phyloP scores from a whole-genome alignment of 2,888 invertebrate genomes.

The Leptopilina syphax region DNA sequence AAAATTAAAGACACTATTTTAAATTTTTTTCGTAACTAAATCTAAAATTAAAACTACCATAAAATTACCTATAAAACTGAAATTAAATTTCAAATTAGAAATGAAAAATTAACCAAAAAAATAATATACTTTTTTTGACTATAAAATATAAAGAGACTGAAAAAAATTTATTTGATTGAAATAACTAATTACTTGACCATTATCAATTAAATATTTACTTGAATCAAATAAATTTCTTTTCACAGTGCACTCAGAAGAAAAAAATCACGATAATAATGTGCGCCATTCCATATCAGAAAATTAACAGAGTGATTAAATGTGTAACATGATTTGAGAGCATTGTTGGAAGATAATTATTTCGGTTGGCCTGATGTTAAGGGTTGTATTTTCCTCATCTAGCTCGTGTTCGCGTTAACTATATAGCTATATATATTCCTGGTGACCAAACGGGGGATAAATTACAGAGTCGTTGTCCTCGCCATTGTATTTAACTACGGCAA shows the following conservation, averaged over 20 bases:
- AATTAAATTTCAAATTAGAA: too few species aligned
- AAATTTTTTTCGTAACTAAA: not conserved
- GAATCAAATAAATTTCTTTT: too few species aligned
- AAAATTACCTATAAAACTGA: too few species aligned
- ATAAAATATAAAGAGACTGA: too few species aligned
- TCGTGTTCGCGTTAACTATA: constrained; percentile 11
- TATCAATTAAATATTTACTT: too few species aligned
- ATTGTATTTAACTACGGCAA: constrained; percentile 73
- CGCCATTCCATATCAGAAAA: not conserved
- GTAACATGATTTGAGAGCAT: constrained; percentile 50
- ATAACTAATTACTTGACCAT: too few species aligned
- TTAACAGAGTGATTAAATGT: constrained; percentile 47
- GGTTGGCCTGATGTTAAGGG: constrained; percentile 30
- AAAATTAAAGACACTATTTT: too few species aligned
- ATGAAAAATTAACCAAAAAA: too few species aligned
- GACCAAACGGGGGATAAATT: constrained; percentile 71
- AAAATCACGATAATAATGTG: not conserved
- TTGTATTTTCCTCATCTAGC: constrained; percentile 41
- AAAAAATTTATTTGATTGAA: too few species aligned
- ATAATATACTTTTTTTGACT: too few species aligned
- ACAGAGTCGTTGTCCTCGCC: constrained; percentile 71
- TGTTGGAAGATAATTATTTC: constrained; percentile 4
- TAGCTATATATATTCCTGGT: constrained; percentile 38
- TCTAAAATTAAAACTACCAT: too few species aligned
- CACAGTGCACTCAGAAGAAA: too few species aligned